These are phyloP conservation scores for Physella acuta DNA, from an alignment of 1,140 invertebrate genomes.

Conservation along the genomic window DNA sequence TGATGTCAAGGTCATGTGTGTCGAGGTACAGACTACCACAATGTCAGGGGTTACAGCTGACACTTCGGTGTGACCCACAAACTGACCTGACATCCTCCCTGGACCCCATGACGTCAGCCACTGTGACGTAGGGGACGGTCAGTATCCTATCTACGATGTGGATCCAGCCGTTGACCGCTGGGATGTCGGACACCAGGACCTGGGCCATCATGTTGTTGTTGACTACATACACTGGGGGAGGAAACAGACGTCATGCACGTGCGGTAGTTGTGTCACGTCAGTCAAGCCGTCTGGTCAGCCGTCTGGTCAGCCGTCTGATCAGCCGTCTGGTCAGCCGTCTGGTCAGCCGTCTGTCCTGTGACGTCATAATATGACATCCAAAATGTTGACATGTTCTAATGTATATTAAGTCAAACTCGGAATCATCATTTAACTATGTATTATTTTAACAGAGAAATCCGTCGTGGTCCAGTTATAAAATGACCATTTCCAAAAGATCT, in stretches of 20 bases:
- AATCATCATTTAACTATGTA: neutral
- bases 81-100: conserved; percentile 35
- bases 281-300: too few species aligned
- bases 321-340: too few species aligned
- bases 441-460: neutral
- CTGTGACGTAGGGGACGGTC: conserved; percentile 49
- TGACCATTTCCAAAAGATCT: neutral
- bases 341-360: too few species aligned
- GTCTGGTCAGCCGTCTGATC: too few species aligned
- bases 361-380: too few species aligned
- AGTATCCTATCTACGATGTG: conserved; percentile 65
- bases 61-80: neutral
- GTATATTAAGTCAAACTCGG: neutral
- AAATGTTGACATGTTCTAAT: too few species aligned
- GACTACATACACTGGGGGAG: conserved; percentile 44
- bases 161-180: conserved; percentile 66
- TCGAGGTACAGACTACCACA: too few species aligned
- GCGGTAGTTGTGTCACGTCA: too few species aligned
- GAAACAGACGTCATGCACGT: too few species aligned
- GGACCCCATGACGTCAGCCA: conserved; percentile 38
- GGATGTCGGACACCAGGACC: conserved; percentile 62
- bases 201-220: conserved; percentile 51
- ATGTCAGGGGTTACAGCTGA: too few species aligned
- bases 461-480: conserved; percentile 1
- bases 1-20: too few species aligned